Conservation (phyloP, 1,140 invertebrate genomes). For the Venturia canescens region DNA sequence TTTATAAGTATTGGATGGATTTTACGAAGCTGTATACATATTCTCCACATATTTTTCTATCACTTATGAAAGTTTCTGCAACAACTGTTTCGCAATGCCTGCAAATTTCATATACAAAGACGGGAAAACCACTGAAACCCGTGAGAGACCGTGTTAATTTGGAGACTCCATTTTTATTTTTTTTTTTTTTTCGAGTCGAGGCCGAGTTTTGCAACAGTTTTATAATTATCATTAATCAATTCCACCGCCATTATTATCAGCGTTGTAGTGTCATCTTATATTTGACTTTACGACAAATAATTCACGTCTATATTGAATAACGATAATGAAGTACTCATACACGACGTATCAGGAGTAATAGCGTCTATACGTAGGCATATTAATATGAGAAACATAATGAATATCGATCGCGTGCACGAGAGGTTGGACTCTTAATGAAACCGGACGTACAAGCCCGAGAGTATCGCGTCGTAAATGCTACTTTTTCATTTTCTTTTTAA, state of each 20-base stretch:
- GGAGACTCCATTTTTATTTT: too few relatives aligned
- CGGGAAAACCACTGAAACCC: too few relatives aligned
- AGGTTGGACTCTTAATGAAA: conserved; percentile 30
- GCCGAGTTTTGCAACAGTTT: neutral
- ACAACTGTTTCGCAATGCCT: too few relatives aligned
- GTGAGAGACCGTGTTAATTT: too few relatives aligned
- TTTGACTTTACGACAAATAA: conserved; percentile 1
- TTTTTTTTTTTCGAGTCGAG: too few relatives aligned
- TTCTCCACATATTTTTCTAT: too few relatives aligned
- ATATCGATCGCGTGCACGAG: conserved; percentile 33
- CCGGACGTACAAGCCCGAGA: conserved; percentile 20
- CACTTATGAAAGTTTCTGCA: too few relatives aligned
- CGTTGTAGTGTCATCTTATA: too few relatives aligned
- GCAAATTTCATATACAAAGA: too few relatives aligned
- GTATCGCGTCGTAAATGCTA: neutral
- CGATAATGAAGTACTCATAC: conserved; percentile 15
- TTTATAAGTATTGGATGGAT: too few relatives aligned
- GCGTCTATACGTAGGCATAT: neutral
- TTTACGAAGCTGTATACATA: too few relatives aligned
- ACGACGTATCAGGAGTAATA: neutral
- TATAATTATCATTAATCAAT: neutral
- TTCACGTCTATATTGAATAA: conserved; percentile 6
- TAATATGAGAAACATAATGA: neutral
- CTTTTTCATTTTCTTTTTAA: neutral
- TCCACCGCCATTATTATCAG: too few relatives aligned